phyloP scores from a whole-genome alignment of 2,888 invertebrate genomes.

The Tridacna gigas region DNA sequence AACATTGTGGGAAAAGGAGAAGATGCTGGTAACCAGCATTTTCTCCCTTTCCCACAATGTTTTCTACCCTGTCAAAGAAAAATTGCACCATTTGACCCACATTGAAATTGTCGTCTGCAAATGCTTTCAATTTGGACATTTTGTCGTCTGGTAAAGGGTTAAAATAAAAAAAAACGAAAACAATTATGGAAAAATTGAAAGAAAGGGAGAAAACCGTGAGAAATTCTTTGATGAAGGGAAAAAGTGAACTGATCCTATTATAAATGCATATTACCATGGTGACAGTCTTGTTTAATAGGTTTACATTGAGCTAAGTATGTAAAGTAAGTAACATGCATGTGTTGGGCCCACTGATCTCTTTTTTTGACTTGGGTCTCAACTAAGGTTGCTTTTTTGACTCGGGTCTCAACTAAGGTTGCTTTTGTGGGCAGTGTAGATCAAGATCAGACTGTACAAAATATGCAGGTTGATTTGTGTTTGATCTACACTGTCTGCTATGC shows the following conservation, averaged over 20 bases:
- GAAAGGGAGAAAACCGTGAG: neutral
- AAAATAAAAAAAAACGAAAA: neutral
- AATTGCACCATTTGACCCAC: no score
- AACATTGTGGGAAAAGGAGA: neutral
- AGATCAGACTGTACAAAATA: no score
- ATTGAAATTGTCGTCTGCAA: no score
- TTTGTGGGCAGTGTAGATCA: no score
- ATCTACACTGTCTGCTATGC: no score
- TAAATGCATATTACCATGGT: constrained; percentile 20
- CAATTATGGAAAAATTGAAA: neutral
- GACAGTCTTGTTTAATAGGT: constrained; percentile 7
- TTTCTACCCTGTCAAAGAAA: neutral
- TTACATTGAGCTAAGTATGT: no score
- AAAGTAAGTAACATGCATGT: no score
- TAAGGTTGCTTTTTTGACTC: no score
- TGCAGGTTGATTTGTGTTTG: no score
- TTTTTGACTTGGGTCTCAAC: no score
- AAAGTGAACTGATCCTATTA: constrained; percentile 2
- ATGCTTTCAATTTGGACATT: neutral
- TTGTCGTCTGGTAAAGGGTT: neutral
- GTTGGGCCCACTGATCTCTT: no score
- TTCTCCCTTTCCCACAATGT: constrained; percentile 7
- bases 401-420: no score
- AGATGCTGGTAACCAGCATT: neutral
- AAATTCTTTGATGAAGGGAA: neutral